These are phyloP conservation scores for Protaetia brevitarsis DNA, from an alignment of 1,140 invertebrate genomes.

Conservation along the genomic window DNA sequence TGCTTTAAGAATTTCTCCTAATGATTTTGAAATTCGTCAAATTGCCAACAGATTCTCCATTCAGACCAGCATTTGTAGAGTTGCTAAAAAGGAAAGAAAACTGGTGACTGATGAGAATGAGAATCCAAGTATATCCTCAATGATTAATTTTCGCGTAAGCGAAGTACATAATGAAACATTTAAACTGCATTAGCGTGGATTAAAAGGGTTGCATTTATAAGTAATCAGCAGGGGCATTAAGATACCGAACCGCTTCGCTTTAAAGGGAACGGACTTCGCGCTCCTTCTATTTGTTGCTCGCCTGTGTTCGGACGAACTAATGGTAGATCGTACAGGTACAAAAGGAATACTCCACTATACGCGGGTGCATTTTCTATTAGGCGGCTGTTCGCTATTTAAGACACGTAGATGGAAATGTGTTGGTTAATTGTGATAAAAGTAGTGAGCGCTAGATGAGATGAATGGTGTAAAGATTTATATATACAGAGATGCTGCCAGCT, in stretches of 20 bases:
- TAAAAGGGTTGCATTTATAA: constrained; percentile 6
- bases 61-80: too few relatives aligned
- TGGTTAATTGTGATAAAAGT: background rate
- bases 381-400: background rate
- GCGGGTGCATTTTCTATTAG: background rate
- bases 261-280: background rate
- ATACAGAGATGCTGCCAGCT: too few relatives aligned
- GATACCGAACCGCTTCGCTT: background rate
- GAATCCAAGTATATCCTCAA: background rate
- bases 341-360: background rate
- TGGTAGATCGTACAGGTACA: too few relatives aligned
- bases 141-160: background rate
- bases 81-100: background rate
- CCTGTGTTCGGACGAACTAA: too few relatives aligned
- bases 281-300: background rate
- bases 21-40: too few relatives aligned
- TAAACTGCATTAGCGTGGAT: constrained; percentile 1
- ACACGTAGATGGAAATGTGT: background rate
- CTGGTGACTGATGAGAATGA: background rate
- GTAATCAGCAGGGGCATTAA: background rate
- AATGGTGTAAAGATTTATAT: too few relatives aligned
- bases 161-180: background rate
- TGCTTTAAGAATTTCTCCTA: too few relatives aligned
- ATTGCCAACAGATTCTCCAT: too few relatives aligned
- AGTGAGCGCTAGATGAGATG: too few relatives aligned